A percentile compares a stretch with the other conserved stretches of the same genome.
Conservation (phyloP, 2,888 invertebrate species). For the Patella ulyssiponensis region DNA sequence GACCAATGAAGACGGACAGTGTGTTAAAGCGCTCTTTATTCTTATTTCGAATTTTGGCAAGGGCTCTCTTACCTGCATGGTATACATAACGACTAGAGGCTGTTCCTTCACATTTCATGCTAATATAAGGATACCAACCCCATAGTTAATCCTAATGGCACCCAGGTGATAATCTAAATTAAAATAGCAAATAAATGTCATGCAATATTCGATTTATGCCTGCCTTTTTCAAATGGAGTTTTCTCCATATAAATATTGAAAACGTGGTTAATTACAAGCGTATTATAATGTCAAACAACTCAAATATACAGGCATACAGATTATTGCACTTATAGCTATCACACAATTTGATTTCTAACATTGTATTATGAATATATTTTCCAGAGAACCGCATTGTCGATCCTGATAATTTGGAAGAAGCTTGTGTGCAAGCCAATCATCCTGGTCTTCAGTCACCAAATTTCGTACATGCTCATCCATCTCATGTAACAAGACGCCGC, state of each 20-base stretch:
- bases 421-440: slow-evolving; percentile 47
- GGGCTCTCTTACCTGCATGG: no score
- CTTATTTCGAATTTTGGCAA: no score
- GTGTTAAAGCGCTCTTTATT: no score
- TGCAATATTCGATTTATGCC: no score
- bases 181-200: no score
- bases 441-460: slow-evolving; percentile 41
- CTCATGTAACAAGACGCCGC: slow-evolving; percentile 32
- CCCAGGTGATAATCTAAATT: no score
- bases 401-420: slow-evolving; percentile 46
- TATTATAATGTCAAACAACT: neutral
- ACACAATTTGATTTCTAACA: neutral
- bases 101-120: no score
- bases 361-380: neutral
- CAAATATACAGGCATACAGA: neutral
- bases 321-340: neutral
- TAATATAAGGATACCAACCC: no score
- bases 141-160: no score
- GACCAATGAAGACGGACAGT: no score
- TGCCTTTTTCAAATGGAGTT: no score
- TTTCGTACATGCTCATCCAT: slow-evolving; percentile 44
- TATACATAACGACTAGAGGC: no score
- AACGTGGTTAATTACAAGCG: neutral
- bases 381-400: slow-evolving; percentile 51
- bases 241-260: neutral